phyloP scores from a whole-genome alignment of 2,113 vertebrate species.

The Embiotoca jacksoni region DNA sequence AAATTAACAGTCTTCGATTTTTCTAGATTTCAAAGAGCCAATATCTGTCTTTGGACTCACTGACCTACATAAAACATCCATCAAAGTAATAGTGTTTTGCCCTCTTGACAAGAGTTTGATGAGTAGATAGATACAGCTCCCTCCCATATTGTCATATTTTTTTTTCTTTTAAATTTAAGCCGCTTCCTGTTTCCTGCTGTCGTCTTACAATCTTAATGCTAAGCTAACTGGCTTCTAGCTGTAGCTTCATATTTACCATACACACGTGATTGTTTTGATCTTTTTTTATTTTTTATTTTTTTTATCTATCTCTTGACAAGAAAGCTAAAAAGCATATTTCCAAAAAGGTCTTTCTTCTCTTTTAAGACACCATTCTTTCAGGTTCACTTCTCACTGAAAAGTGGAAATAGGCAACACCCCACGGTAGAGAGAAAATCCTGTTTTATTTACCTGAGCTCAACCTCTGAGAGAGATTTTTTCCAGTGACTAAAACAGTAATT shows the following conservation, averaged over 20 bases:
- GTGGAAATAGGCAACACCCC: too few relatives aligned
- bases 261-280: too few relatives aligned
- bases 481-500: slow-evolving; percentile 65
- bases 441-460: slow-evolving; percentile 32
- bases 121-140: too few relatives aligned
- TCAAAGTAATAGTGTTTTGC: too few relatives aligned
- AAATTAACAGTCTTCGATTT: neutral
- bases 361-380: too few relatives aligned
- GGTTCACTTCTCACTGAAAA: too few relatives aligned
- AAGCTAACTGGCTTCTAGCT: neutral
- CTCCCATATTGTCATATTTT: too few relatives aligned
- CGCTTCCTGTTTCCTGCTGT: neutral
- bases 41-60: slow-evolving; percentile 11
- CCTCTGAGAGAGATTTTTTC: slow-evolving; percentile 20
- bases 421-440: neutral
- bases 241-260: neutral
- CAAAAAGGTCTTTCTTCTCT: neutral
- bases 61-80: slow-evolving; percentile 1
- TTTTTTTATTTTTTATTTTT: too few relatives aligned
- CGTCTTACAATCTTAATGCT: neutral
- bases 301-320: too few relatives aligned
- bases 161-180: too few relatives aligned
- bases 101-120: too few relatives aligned
- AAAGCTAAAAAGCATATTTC: too few relatives aligned
- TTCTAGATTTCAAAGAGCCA: neutral